phyloP scores from a whole-genome alignment of 2,797 vertebrate species.

The Coranthus polyacanthus region DNA sequence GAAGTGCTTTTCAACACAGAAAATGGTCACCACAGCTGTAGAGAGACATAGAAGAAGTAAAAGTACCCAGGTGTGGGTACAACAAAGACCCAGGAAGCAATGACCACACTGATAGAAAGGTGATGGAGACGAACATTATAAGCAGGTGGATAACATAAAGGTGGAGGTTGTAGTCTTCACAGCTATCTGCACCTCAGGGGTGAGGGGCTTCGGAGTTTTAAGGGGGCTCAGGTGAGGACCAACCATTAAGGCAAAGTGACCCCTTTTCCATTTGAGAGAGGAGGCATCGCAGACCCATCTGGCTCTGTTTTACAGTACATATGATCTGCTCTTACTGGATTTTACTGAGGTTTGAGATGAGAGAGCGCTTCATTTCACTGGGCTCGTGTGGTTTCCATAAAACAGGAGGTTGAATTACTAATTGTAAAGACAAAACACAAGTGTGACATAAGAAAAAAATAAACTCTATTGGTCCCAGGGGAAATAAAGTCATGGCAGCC shows the following conservation, averaged over 20 bases:
- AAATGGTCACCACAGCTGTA: neutral
- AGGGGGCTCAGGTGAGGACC: constrained; percentile 39
- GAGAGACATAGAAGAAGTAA: constrained; percentile 9
- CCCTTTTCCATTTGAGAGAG: constrained; percentile 39
- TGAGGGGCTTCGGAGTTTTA: constrained; percentile 25
- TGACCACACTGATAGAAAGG: constrained; percentile 41
- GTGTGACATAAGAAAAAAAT: constrained; percentile 35
- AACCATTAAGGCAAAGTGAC: constrained; percentile 50
- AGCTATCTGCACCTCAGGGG: constrained; percentile 10
- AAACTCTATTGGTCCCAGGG: constrained; percentile 11
- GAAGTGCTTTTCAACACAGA: constrained; percentile 7
- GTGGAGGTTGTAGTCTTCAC: constrained; percentile 28
- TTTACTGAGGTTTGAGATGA: constrained; percentile 20
- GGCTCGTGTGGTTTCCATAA: constrained; percentile 25
- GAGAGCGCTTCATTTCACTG: constrained; percentile 18
- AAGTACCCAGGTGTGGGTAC: constrained; percentile 42
- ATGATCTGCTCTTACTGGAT: constrained; percentile 16
- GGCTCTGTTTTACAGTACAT: constrained; percentile 6
- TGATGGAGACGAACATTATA: constrained; percentile 35
- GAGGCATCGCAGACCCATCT: constrained; percentile 25
- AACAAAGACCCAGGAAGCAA: constrained; percentile 29
- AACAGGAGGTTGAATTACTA: constrained; percentile 37
- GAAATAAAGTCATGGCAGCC: constrained; percentile 24
- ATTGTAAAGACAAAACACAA: constrained; percentile 30
- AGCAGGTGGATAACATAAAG: constrained; percentile 38